A percentile compares a stretch with the other conserved stretches of the same genome.
phyloP scores from a whole-genome alignment of 1,140 invertebrate genomes.

The Drosophila kurseongensis region DNA sequence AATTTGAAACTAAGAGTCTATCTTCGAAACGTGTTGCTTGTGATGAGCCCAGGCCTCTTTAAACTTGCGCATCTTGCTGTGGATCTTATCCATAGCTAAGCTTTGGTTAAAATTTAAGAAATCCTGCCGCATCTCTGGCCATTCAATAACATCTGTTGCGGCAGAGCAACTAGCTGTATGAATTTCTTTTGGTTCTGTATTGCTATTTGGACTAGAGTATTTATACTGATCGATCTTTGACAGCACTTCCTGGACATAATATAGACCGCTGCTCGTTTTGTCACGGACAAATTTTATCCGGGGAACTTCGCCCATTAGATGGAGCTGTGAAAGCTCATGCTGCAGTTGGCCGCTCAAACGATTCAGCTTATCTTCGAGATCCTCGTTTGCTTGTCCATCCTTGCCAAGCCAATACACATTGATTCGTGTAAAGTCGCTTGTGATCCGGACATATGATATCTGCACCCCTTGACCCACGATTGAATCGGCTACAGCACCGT shows the following conservation, averaged over 20 bases:
- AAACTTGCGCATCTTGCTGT: constrained; percentile 85
- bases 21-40: constrained; percentile 11
- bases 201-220: background rate
- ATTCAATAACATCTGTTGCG: constrained; percentile 30
- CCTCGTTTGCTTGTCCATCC: constrained; percentile 20
- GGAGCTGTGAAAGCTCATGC: constrained; percentile 89
- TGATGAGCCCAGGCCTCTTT: constrained; percentile 85
- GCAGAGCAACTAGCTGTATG: background rate
- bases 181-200: constrained; percentile 27
- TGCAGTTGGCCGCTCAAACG: constrained; percentile 86
- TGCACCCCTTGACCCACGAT: constrained; percentile 88
- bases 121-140: constrained; percentile 89
- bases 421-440: constrained; percentile 87
- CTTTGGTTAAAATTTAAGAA: constrained; percentile 89
- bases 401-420: constrained; percentile 89
- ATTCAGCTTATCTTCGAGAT: constrained; percentile 86
- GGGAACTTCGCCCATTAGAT: constrained; percentile 90
- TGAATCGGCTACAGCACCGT: constrained; percentile 87
- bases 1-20: too few species aligned
- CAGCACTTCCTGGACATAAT: constrained; percentile 87
- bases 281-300: constrained; percentile 90
- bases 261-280: constrained; percentile 85
- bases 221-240: constrained; percentile 86
- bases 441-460: constrained; percentile 88
- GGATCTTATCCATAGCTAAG: constrained; percentile 87